phyloP scores from a whole-genome alignment of 2,113 vertebrate species.

The Euleptes europaea region DNA sequence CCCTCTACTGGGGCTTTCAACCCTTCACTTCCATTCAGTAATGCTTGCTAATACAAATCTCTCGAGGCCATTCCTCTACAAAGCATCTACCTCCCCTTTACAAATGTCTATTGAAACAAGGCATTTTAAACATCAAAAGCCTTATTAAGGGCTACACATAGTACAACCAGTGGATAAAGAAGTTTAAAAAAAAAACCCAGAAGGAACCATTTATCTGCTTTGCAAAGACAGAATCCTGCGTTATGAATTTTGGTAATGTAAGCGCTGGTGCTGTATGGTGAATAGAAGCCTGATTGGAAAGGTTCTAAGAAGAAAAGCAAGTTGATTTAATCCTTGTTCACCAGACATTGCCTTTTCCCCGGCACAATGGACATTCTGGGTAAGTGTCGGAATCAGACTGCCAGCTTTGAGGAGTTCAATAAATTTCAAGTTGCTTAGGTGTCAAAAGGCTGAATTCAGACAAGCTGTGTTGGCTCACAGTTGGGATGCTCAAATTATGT shows the following conservation, averaged over 20 bases:
- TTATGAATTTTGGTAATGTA: conserved; percentile 42
- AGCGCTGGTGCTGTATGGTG: conserved; percentile 35
- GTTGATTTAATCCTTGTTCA: conserved; percentile 61
- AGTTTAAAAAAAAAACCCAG: background rate
- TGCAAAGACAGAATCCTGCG: conserved; percentile 37
- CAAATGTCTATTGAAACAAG: conserved; percentile 27
- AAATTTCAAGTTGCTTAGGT: conserved; percentile 62
- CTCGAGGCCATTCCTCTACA: background rate
- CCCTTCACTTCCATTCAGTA: background rate
- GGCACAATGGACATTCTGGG: conserved; percentile 35
- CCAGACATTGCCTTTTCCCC: conserved; percentile 43
- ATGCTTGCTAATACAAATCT: background rate
- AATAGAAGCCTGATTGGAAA: conserved; percentile 60
- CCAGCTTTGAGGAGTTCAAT: conserved; percentile 59
- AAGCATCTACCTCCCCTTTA: background rate
- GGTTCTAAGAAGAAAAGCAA: conserved; percentile 38
- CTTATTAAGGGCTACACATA: conserved; percentile 57
- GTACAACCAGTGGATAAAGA: background rate
- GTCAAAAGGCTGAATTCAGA: conserved; percentile 65
- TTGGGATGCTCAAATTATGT: conserved; percentile 34
- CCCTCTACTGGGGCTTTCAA: background rate
- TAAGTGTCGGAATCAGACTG: conserved; percentile 59
- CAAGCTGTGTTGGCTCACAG: conserved; percentile 53
- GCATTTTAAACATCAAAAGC: conserved; percentile 24
- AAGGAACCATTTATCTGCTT: background rate